These are phyloP conservation scores for Eupithecia centaureata DNA, from an alignment of 2,888 invertebrate genomes.

Conservation along the genomic window DNA sequence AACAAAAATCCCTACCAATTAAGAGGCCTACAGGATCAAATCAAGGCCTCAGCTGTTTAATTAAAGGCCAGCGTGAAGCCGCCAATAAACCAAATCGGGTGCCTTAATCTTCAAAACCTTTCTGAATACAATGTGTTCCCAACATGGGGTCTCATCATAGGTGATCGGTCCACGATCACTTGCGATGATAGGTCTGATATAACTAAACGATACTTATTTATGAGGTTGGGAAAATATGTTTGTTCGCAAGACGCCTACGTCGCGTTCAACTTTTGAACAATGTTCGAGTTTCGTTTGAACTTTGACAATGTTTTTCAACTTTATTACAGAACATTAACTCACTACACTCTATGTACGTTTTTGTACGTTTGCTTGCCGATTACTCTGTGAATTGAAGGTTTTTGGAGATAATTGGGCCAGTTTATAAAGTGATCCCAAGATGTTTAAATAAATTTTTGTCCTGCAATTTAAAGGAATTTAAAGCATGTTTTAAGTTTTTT, in stretches of 20 bases:
- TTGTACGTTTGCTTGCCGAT: no score
- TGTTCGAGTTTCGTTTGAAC: neutral
- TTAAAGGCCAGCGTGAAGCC: slow-evolving; percentile 32
- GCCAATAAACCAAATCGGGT: slow-evolving; percentile 24
- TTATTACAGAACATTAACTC: no score
- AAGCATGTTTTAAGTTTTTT: no score
- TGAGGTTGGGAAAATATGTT: neutral
- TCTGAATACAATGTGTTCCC: slow-evolving; percentile 10
- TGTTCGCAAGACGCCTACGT: neutral
- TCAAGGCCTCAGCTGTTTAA: slow-evolving; percentile 30
- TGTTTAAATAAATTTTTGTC: no score
- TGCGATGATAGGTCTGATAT: neutral
- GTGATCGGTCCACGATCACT: neutral
- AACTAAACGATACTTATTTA: neutral
- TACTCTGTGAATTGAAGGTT: no score
- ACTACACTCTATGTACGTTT: no score
- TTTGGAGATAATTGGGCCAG: no score
- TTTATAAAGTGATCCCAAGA: no score
- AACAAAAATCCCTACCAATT: slow-evolving; percentile 21
- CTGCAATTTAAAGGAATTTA: no score
- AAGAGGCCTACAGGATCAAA: slow-evolving; percentile 25
- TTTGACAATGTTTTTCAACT: neutral
- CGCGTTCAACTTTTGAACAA: neutral
- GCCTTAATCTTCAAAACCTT: slow-evolving; percentile 25
- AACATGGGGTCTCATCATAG: slow-evolving; percentile 5